Conservation (phyloP, 2,797 vertebrate species). For the Melanotaenia nigrans region DNA sequence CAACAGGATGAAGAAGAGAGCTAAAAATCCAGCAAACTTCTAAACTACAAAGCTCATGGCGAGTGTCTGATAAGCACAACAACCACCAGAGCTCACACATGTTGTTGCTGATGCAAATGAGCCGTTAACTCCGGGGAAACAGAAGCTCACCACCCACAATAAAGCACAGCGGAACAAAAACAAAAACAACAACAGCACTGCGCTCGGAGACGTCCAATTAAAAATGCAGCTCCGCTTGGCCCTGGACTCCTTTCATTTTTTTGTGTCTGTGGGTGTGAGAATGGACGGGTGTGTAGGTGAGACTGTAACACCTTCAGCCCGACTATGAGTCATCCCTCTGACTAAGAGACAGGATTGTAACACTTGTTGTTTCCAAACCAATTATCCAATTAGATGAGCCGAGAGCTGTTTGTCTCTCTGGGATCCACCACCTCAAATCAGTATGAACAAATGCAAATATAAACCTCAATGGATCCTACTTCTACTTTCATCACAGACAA, state of each 20-base stretch:
- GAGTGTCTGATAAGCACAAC: neutral
- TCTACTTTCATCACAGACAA: too few species aligned
- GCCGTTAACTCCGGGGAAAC: slow-evolving; percentile 19
- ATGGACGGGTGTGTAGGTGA: slow-evolving; percentile 6
- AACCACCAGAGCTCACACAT: slow-evolving; percentile 17
- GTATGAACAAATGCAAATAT: too few species aligned
- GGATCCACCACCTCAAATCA: too few species aligned
- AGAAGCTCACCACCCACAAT: slow-evolving; percentile 22
- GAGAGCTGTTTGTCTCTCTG: neutral
- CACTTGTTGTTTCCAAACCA: slow-evolving; percentile 21
- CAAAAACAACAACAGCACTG: slow-evolving; percentile 25
- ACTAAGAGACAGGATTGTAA: slow-evolving; percentile 29
- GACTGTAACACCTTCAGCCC: slow-evolving; percentile 22
- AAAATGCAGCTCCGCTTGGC: neutral
- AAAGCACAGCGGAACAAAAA: slow-evolving; percentile 3
- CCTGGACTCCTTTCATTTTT: neutral
- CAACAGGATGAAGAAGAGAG: too few species aligned
- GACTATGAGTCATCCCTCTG: slow-evolving; percentile 34
- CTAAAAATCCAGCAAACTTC: too few species aligned
- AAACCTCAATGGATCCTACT: neutral
- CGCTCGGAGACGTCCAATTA: slow-evolving; percentile 30
- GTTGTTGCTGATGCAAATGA: slow-evolving; percentile 41
- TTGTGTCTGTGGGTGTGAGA: neutral
- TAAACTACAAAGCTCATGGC: too few species aligned
- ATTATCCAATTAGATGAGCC: slow-evolving; percentile 29